phyloP scores from a whole-genome alignment of 2,888 invertebrate species.

The Nasonia oneida region DNA sequence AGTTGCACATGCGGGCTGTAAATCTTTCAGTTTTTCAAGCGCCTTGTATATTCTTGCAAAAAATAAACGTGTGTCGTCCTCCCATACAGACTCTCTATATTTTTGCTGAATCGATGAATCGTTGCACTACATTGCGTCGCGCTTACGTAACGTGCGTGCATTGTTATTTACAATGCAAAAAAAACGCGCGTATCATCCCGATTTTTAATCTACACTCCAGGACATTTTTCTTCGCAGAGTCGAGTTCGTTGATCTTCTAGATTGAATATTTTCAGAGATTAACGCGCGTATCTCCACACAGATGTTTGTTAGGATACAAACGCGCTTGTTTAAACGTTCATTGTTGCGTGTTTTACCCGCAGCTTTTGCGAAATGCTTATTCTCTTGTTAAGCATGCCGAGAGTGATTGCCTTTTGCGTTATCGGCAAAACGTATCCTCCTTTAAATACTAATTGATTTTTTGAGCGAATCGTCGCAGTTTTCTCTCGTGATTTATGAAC shows the following conservation, averaged over 20 bases:
- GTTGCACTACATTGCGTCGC: not conserved
- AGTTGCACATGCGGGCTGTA: too few relatives aligned
- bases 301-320: not conserved
- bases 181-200: constrained; percentile 37
- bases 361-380: not conserved
- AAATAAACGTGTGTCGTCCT: too few relatives aligned
- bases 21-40: too few relatives aligned
- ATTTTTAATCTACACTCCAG: constrained; percentile 16
- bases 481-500: too few relatives aligned
- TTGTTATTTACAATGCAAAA: not conserved
- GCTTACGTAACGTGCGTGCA: not conserved
- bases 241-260: constrained; percentile 20
- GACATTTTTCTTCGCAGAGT: not conserved
- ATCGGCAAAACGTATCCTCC: not conserved
- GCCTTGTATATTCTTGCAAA: too few relatives aligned
- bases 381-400: not conserved
- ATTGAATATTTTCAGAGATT: constrained; percentile 1
- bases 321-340: not conserved
- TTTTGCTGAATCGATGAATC: not conserved
- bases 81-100: too few relatives aligned
- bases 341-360: not conserved
- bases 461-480: too few relatives aligned
- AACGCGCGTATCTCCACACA: not conserved
- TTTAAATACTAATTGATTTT: too few relatives aligned
- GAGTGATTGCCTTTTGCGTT: not conserved